Percentiles rank a stretch among this genome's conserved stretches.
These are phyloP conservation scores for Nothoprocta pentlandii DNA, from an alignment of 2,113 vertebrate species.

Conservation along the genomic window DNA sequence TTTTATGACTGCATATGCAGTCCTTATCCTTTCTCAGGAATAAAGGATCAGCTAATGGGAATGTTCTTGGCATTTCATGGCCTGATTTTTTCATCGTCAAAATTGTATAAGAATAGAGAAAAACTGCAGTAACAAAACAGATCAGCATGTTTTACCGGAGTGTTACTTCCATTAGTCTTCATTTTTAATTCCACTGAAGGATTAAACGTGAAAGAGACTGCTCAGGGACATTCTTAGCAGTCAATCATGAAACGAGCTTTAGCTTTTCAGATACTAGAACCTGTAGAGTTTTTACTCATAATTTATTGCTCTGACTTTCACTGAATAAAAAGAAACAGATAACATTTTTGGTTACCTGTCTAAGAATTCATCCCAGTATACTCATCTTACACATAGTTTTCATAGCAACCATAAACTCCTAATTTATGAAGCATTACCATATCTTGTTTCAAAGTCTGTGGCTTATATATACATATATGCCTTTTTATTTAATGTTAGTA, in stretches of 20 bases:
- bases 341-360: neutral
- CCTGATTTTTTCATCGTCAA: constrained; percentile 40
- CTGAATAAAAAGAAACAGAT: neutral
- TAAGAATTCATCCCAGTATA: neutral
- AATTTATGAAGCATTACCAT: neutral
- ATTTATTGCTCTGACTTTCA: neutral
- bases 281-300: neutral
- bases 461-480: neutral
- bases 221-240: constrained; percentile 34
- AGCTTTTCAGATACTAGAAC: constrained; percentile 20
- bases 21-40: constrained; percentile 17
- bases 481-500: neutral
- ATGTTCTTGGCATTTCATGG: constrained; percentile 47
- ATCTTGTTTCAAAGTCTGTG: neutral
- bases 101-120: constrained; percentile 52
- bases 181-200: constrained; percentile 57
- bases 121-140: constrained; percentile 18
- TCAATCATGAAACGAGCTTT: neutral
- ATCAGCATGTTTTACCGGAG: neutral
- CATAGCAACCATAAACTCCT: neutral
- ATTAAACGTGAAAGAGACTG: constrained; percentile 32
- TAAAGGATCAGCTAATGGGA: constrained; percentile 1
- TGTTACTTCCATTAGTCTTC: constrained; percentile 38
- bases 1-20: constrained; percentile 39
- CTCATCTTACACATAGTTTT: neutral